These are phyloP conservation scores for Automeris io DNA, from an alignment of 2,888 invertebrate genomes.

Conservation along the genomic window DNA sequence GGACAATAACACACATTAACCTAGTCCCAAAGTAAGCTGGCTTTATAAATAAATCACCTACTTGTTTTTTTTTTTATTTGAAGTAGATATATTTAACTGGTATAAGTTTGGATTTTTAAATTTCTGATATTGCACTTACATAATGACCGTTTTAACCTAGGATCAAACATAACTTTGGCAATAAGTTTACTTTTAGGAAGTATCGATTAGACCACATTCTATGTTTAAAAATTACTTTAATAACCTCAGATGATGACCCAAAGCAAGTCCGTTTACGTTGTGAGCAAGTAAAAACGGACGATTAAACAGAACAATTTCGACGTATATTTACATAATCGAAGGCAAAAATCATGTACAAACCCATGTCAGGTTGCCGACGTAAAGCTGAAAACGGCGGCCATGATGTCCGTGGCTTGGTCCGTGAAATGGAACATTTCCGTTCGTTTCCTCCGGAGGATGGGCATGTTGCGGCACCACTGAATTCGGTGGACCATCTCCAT, in stretches of 20 bases:
- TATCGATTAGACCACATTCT: too few relatives aligned
- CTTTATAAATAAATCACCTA: too few relatives aligned
- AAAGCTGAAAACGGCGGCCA: conserved; percentile 92
- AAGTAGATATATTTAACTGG: too few relatives aligned
- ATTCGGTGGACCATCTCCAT: conserved; percentile 76
- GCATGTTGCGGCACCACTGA: conserved; percentile 71
- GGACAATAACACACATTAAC: too few relatives aligned
- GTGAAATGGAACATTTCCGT: conserved; percentile 81
- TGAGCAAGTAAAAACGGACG: conserved; percentile 34
- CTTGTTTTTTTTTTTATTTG: too few relatives aligned
- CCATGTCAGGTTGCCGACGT: conserved; percentile 99
- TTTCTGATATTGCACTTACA: too few relatives aligned
- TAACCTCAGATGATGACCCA: conserved; percentile 20
- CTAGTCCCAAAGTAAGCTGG: too few relatives aligned
- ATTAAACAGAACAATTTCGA: conserved; percentile 32
- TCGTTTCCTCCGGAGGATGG: conserved; percentile 81
- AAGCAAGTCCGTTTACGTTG: conserved; percentile 25
- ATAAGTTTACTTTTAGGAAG: too few relatives aligned
- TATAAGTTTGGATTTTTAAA: too few relatives aligned
- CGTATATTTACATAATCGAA: conserved; percentile 64
- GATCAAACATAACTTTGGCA: too few relatives aligned
- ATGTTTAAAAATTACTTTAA: not conserved
- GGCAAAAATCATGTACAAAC: conserved; percentile 79
- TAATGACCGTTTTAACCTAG: too few relatives aligned
- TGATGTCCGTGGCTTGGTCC: conserved; percentile 85